phyloP scores from a whole-genome alignment of 2,113 vertebrate species.

The Lanius collurio region DNA sequence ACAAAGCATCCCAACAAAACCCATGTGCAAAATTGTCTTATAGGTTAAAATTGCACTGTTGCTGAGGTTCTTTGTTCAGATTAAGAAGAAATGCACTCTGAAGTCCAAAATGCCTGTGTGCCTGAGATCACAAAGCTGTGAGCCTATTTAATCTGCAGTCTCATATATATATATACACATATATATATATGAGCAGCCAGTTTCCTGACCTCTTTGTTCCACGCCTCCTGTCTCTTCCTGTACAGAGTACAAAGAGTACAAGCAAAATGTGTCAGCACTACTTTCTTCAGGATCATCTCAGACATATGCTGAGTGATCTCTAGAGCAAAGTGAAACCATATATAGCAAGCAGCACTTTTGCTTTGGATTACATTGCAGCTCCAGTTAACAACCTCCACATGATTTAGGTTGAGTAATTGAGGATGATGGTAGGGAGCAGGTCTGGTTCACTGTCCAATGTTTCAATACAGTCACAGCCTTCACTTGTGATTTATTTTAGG shows the following conservation, averaged over 20 bases:
- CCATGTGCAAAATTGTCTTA: neutral
- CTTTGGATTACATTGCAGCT: neutral
- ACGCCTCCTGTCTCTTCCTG: neutral
- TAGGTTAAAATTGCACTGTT: neutral
- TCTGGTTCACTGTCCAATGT: neutral
- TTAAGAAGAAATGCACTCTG: neutral
- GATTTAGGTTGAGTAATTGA: neutral
- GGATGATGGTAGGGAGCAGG: neutral
- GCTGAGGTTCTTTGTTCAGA: neutral
- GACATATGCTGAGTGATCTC: slow-evolving; percentile 3
- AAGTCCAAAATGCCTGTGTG: neutral
- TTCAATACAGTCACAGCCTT: neutral
- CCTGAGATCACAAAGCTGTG: neutral
- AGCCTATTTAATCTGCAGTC: neutral
- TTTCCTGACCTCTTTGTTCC: slow-evolving; percentile 10
- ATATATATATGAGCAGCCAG: neutral
- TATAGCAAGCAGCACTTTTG: neutral
- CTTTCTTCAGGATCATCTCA: slow-evolving; percentile 6
- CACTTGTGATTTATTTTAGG: neutral
- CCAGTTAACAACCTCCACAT: neutral
- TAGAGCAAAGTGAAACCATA: neutral
- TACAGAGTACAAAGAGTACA: neutral
- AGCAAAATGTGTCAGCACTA: slow-evolving; percentile 9
- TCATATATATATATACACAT: no score
- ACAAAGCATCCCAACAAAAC: fast-evolving